Conservation (phyloP, 1,140 invertebrate species). For the Caenorhabditis remanei region DNA sequence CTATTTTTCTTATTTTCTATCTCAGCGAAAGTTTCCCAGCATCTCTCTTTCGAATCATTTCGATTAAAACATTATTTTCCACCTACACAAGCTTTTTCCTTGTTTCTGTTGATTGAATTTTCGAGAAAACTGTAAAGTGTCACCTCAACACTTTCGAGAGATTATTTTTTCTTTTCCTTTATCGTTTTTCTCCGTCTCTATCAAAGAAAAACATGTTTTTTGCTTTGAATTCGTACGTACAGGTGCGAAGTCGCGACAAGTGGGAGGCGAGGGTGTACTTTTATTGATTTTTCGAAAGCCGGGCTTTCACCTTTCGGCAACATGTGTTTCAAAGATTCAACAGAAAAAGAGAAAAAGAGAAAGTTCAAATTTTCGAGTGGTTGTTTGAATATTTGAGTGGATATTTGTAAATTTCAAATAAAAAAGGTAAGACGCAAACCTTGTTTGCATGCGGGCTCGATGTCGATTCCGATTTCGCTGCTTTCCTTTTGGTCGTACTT, state of each 20-base stretch:
- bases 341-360: background rate
- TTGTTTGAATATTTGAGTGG: background rate
- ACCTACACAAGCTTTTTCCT: background rate
- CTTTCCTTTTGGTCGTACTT: constrained; percentile 24
- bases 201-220: constrained; percentile 22
- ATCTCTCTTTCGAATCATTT: background rate
- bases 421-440: constrained; percentile 1
- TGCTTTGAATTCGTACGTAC: background rate
- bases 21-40: too few relatives aligned
- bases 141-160: constrained; percentile 8
- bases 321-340: constrained; percentile 17
- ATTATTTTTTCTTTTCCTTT: constrained; percentile 2
- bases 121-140: background rate
- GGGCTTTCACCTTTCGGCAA: background rate
- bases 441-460: constrained; percentile 50
- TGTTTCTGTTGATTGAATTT: background rate
- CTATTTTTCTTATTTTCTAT: too few relatives aligned
- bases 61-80: background rate
- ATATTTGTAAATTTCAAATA: background rate
- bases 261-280: background rate
- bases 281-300: constrained; percentile 31
- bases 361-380: constrained; percentile 7
- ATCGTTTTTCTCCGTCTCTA: constrained; percentile 2
- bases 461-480: constrained; percentile 7
- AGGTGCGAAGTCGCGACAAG: constrained; percentile 7